Evolutionary conservation across 2,888 invertebrate species (phyloP).

Genomic region (Tenodera sinensis): DNA sequence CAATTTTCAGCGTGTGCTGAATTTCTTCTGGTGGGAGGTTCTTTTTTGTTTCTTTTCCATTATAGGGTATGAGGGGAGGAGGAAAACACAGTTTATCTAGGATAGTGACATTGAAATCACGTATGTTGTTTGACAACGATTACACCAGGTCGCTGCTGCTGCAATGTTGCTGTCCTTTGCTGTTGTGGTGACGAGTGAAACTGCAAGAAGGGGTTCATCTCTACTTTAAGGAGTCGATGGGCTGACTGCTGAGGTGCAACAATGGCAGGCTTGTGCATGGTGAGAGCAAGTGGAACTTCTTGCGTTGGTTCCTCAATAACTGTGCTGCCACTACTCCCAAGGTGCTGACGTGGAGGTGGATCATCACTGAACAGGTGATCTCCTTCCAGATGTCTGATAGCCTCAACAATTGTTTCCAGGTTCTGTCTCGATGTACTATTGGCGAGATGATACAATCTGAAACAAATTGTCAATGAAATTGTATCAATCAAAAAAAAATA

Average conservation of each 20-base stretch:
- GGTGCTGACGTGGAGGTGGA: slow-evolving; percentile 42
- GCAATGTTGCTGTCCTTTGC: slow-evolving; percentile 41
- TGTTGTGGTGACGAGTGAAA: slow-evolving; percentile 30
- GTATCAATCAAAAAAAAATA: too few species aligned
- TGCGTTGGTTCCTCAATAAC: slow-evolving; percentile 37
- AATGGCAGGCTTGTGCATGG: slow-evolving; percentile 39
- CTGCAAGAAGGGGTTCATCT: slow-evolving; percentile 61
- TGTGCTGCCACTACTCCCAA: slow-evolving; percentile 28
- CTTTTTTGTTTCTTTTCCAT: not conserved
- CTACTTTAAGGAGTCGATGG: slow-evolving; percentile 41
- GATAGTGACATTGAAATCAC: slow-evolving; percentile 48
- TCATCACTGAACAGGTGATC: slow-evolving; percentile 88
- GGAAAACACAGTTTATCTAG: slow-evolving; percentile 1
- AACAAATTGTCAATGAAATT: slow-evolving; percentile 4
- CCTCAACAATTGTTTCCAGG: slow-evolving; percentile 96
- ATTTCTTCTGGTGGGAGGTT: not conserved
- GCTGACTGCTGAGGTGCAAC: not conserved
- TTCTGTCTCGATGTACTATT: slow-evolving; percentile 82
- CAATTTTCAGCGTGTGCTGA: slow-evolving; percentile 10
- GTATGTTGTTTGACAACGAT: slow-evolving; percentile 83
- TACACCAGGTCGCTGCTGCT: slow-evolving; percentile 80
- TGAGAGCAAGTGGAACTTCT: slow-evolving; percentile 59
- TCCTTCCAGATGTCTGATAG: slow-evolving; percentile 95
- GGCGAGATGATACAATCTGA: slow-evolving; percentile 53
- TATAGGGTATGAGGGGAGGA: not conserved